Base-by-base conservation (phyloP, 1,140 invertebrate genomes). In the Aphidius gifuensis region DNA sequence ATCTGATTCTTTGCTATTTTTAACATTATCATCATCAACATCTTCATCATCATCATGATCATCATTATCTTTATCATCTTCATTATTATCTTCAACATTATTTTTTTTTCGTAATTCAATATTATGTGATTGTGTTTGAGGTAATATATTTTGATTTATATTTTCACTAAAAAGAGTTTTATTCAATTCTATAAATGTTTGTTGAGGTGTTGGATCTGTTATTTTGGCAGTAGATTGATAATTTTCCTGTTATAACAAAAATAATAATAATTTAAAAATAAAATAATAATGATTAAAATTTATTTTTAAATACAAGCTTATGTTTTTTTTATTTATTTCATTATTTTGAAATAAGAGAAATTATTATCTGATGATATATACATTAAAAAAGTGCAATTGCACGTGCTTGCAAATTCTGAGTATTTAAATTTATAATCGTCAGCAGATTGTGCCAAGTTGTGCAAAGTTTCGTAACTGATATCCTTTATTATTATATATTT, bases 111-210 rank as follows among this genome's bases (percentile, higher is more conserved):
- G 66, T 55, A 76, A 66, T 48, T 79, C 76, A 59, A 79, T 68
- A 64, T 75, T 75, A 66, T 78, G 74, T 60, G 73, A 79, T 68
- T 78, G 73, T 57, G 76, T 77, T 61, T 78, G 74, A 73, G 77
- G 77, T 75, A 79, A 69, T 65, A 68, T 64, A 64, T 79, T 77
- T 76, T 81, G 80, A 76, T 78, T 79, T 70, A 80, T 80, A 72
- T 76, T 78, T 62, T 79, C 76, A 61, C 74, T 78, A 69, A 80
- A 81, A 45, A 81, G 60, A 11, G 71, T 75, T 64, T 77, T 79
- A 69, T 76, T 80, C 66, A 80, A 69, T 60, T 80, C 74, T 57
- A 78, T 64, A 72, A 79, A 78, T 63, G 78, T 79, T 56, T 80
- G 76, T 48, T 79, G 58, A 39, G 77, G 75, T 66, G 65, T 73